Conservation (phyloP, 2,797 vertebrate genomes). For the Sebastes paucispinis region DNA sequence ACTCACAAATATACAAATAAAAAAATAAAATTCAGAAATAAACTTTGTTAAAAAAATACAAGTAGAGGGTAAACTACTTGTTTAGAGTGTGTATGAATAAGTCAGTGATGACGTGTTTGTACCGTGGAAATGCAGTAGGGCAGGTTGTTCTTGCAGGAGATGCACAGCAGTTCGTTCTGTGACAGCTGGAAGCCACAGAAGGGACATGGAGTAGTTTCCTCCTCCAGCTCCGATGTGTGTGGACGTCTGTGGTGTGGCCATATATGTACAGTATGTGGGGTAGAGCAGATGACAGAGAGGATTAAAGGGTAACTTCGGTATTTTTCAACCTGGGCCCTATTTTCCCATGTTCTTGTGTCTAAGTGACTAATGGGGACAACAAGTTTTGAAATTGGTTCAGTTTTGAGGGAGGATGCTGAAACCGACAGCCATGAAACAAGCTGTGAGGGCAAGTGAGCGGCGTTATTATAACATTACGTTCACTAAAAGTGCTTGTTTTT, state of each 20-base stretch:
- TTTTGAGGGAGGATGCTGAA: too few relatives aligned
- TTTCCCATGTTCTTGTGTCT: background rate
- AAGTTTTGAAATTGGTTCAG: too few relatives aligned
- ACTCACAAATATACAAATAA: too few relatives aligned
- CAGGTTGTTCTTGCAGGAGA: constrained; percentile 94
- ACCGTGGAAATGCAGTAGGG: constrained; percentile 96
- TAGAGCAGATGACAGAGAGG: background rate
- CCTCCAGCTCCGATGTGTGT: constrained; percentile 89
- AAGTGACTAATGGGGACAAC: too few relatives aligned
- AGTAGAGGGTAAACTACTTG: background rate
- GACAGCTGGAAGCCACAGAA: constrained; percentile 91
- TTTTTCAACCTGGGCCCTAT: background rate
- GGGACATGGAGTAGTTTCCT: constrained; percentile 89
- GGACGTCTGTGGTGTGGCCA: constrained; percentile 82
- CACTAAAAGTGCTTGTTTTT: too few relatives aligned
- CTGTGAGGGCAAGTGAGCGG: too few relatives aligned
- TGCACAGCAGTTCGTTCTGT: constrained; percentile 91
- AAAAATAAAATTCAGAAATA: too few relatives aligned
- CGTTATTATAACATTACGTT: too few relatives aligned
- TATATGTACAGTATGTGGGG: background rate
- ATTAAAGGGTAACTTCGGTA: background rate
- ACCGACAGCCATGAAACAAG: too few relatives aligned
- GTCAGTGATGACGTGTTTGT: background rate
- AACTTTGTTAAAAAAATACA: background rate
- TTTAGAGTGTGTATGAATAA: background rate